Evolutionary conservation across 1,140 invertebrate species (phyloP).

Genomic region (Caerostris darwini): DNA sequence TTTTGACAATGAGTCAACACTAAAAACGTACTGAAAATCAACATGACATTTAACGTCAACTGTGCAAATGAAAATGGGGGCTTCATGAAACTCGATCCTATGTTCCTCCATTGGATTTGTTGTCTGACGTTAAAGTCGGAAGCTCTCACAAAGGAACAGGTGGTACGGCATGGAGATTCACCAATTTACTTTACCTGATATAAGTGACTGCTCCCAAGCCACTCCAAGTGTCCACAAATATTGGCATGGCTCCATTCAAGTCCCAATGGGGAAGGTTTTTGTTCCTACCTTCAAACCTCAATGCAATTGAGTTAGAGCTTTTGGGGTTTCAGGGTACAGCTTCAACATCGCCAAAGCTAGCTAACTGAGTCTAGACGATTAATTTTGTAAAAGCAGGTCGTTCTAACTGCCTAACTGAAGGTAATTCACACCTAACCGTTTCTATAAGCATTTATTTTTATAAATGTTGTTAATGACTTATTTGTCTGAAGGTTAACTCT

Average conservation of each 20-base stretch:
- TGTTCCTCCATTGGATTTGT: slow-evolving; percentile 42
- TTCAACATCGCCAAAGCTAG: not conserved
- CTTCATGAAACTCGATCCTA: slow-evolving; percentile 26
- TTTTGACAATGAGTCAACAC: not conserved
- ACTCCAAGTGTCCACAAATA: slow-evolving; percentile 48
- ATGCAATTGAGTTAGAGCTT: not conserved
- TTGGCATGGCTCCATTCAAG: slow-evolving; percentile 27
- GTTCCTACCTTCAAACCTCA: not conserved
- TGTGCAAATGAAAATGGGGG: slow-evolving; percentile 11
- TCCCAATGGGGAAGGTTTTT: not conserved
- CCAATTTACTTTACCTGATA: slow-evolving; percentile 47
- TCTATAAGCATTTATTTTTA: too few relatives aligned
- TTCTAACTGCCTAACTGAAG: too few relatives aligned
- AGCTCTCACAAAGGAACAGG: slow-evolving; percentile 25
- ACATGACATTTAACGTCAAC: slow-evolving; percentile 21
- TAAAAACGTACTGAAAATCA: not conserved
- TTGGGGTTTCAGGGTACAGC: not conserved
- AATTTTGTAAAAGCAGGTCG: too few relatives aligned
- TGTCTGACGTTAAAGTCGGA: not conserved
- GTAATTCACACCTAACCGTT: too few relatives aligned
- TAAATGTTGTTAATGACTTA: too few relatives aligned
- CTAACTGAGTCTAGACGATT: too few relatives aligned
- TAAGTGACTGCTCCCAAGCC: slow-evolving; percentile 52
- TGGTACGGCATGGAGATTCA: slow-evolving; percentile 2
- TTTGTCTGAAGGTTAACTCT: too few relatives aligned